A percentile compares a stretch with the other conserved stretches of the same genome.
These are phyloP conservation scores for Campylorhamphus procurvoides DNA, from an alignment of 2,113 vertebrate genomes.

Conservation along the genomic window DNA sequence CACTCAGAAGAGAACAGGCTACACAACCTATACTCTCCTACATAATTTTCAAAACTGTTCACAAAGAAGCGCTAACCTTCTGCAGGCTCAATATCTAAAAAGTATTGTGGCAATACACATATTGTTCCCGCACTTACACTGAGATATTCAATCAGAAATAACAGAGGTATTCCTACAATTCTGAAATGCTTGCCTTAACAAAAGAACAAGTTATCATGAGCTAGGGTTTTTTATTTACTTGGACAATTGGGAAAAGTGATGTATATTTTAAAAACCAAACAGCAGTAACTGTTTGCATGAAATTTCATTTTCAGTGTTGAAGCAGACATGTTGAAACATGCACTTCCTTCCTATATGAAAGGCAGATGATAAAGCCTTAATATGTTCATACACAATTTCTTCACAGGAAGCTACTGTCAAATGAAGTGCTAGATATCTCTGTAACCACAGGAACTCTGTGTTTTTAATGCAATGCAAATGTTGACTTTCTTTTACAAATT, in stretches of 20 bases:
- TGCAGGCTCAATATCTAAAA: neutral
- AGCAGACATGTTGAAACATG: slow-evolving; percentile 7
- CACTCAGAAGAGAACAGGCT: neutral
- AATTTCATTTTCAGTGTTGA: slow-evolving; percentile 12
- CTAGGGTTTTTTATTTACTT: neutral
- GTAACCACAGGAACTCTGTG: slow-evolving; percentile 6
- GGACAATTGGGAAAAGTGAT: neutral
- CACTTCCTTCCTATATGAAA: slow-evolving; percentile 1
- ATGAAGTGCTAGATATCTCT: neutral
- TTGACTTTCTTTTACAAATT: slow-evolving; percentile 56
- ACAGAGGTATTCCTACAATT: neutral
- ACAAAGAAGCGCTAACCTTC: neutral
- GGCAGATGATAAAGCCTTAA: neutral
- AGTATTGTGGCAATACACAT: neutral
- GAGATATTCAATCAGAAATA: neutral
- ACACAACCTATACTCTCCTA: neutral
- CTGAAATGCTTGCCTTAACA: neutral
- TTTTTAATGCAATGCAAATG: slow-evolving; percentile 49
- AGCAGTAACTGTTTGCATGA: neutral
- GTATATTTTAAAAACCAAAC: neutral
- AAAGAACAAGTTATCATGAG: neutral
- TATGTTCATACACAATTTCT: neutral
- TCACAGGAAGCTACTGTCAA: slow-evolving; percentile 45
- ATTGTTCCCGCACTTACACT: neutral
- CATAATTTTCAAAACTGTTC: neutral